Conservation (phyloP, 2,113 vertebrate species). For the mouse (Mus musculus) region GRCm39 chr14:93666001-93666500, state of each 20-base stretch:
- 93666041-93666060: neutral
- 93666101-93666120: neutral
- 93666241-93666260: neutral
- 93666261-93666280: neutral
- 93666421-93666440: neutral
- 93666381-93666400: neutral
- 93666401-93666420: slow-evolving; percentile 21
- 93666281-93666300: neutral
- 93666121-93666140: neutral
- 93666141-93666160: neutral
- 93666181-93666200: neutral
- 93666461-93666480: neutral
- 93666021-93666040: neutral
- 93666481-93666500: no score
- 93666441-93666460: neutral
- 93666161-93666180: neutral
- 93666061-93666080: neutral
- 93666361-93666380: slow-evolving; percentile 13
- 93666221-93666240: neutral
- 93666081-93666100: neutral
- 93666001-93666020: neutral
- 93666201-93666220: neutral
- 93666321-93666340: neutral
- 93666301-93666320: neutral
- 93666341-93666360: neutral